Evolutionary conservation across 2,113 vertebrate genomes (phyloP).

Genomic region (Onychostruthus taczanowskii): DNA sequence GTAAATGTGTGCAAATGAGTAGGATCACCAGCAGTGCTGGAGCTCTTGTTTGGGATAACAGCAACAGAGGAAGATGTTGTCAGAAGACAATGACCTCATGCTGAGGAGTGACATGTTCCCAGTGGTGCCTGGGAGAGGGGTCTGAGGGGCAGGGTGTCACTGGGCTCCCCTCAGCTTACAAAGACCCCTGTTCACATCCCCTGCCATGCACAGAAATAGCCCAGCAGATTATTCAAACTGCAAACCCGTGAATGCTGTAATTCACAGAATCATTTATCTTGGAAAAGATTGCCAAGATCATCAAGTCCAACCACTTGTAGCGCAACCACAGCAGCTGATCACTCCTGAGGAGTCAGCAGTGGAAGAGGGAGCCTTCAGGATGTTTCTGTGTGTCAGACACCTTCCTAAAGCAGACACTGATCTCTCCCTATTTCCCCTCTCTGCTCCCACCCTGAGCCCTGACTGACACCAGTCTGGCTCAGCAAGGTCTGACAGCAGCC

Average conservation of each 20-base stretch:
- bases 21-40: background rate
- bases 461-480: accelerated
- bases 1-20: accelerated
- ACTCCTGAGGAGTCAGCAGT: background rate
- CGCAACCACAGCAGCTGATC: accelerated
- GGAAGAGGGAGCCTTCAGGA: background rate
- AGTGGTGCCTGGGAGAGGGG: accelerated
- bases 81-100: accelerated
- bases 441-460: background rate
- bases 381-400: background rate
- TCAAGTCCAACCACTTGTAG: background rate
- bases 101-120: background rate
- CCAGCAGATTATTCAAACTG: background rate
- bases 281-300: background rate
- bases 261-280: background rate
- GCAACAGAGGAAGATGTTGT: background rate
- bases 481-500: background rate
- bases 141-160: accelerated
- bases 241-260: accelerated
- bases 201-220: accelerated
- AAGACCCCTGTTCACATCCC: background rate
- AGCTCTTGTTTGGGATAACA: background rate
- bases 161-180: background rate
- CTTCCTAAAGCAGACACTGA: background rate
- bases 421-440: accelerated